phyloP scores from a whole-genome alignment of 2,888 invertebrate genomes.

The Gandaritis pyraliata region DNA sequence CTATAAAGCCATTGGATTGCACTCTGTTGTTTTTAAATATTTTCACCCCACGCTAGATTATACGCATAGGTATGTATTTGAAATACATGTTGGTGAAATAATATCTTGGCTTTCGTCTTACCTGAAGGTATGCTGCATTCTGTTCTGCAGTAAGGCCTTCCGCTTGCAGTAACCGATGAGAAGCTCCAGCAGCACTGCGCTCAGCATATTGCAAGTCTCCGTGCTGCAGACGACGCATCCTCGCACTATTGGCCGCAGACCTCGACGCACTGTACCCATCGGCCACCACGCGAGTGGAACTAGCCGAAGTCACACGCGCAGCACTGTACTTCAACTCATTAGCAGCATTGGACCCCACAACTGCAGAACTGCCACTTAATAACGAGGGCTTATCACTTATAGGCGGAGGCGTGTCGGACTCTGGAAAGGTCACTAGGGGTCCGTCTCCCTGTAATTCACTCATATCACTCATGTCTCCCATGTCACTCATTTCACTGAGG shows the following conservation, averaged over 20 bases:
- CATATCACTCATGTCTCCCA: constrained; percentile 80
- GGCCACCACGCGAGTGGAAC: constrained; percentile 89
- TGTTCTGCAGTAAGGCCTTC: constrained; percentile 95
- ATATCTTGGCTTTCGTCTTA: constrained; percentile 60
- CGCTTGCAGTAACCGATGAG: constrained; percentile 91
- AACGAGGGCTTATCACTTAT: constrained; percentile 74
- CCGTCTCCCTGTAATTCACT: constrained; percentile 79
- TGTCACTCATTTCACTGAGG: constrained; percentile 77
- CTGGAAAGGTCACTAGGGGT: constrained; percentile 92
- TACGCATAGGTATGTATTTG: too few relatives aligned
- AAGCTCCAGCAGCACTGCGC: constrained; percentile 90
- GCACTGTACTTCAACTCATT: constrained; percentile 93
- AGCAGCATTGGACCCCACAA: constrained; percentile 74
- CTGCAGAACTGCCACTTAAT: constrained; percentile 71
- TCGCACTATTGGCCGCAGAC: constrained; percentile 76
- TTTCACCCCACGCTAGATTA: not conserved
- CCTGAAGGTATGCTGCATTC: constrained; percentile 92
- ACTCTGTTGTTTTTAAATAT: too few relatives aligned
- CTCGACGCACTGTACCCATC: constrained; percentile 92
- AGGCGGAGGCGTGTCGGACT: constrained; percentile 89
- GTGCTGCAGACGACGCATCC: constrained; percentile 87
- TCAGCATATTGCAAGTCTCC: constrained; percentile 93
- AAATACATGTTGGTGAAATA: not conserved
- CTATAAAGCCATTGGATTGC: not conserved
- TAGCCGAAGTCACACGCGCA: constrained; percentile 91